A percentile compares a stretch with the other conserved stretches of the same genome.
Conservation (phyloP, 2,888 invertebrate species). For the Apamea crenata region DNA sequence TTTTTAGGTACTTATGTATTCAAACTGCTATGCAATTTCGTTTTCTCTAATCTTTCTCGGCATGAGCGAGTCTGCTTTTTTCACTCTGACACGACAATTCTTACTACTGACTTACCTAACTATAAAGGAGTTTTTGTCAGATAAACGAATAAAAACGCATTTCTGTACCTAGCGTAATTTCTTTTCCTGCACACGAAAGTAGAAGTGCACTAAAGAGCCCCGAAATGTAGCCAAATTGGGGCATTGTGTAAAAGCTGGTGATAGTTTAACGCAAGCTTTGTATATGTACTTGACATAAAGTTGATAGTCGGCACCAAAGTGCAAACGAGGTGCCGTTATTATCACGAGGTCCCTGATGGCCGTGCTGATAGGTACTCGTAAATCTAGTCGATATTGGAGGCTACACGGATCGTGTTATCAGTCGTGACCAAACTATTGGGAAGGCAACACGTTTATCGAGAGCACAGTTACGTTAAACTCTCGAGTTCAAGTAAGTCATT, state of each 20-base stretch:
- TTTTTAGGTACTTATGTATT: background rate
- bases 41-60: background rate
- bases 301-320: constrained; percentile 26
- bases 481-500: constrained; percentile 45
- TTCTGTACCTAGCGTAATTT: background rate
- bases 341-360: constrained; percentile 44
- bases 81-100: background rate
- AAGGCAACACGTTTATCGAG: constrained; percentile 48
- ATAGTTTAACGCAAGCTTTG: constrained; percentile 20
- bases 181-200: constrained; percentile 4
- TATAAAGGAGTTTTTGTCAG: background rate
- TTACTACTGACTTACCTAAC: background rate
- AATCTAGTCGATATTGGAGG: constrained; percentile 41
- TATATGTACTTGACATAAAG: constrained; percentile 21
- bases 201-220: background rate
- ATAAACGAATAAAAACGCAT: background rate
- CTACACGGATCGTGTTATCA: constrained; percentile 49
- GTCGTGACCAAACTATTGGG: constrained; percentile 54
- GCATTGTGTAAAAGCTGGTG: background rate
- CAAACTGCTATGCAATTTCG: background rate
- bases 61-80: background rate
- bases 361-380: constrained; percentile 44
- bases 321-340: constrained; percentile 50
- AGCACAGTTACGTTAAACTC: background rate
- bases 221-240: background rate